Evolutionary conservation across 2,888 invertebrate species (phyloP).

Genomic region (Drosophila anomelani): DNA sequence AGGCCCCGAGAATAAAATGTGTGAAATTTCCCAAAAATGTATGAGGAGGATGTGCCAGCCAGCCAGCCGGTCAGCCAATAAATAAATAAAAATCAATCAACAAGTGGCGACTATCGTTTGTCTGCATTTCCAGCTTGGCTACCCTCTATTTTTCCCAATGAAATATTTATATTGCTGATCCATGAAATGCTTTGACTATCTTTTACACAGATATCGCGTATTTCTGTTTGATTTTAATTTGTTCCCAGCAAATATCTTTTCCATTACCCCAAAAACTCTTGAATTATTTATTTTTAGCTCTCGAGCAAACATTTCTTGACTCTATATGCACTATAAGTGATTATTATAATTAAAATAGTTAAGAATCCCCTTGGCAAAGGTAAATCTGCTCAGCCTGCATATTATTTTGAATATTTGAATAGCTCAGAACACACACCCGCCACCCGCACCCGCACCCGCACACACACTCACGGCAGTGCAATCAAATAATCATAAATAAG

Average conservation of each 20-base stretch:
- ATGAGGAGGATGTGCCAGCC: not conserved
- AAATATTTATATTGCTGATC: not conserved
- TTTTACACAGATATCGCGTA: not conserved
- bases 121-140: not conserved
- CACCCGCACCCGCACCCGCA: conserved; percentile 37
- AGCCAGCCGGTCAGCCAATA: conserved; percentile 17
- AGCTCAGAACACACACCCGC: conserved; percentile 35
- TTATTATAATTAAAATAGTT: conserved; percentile 74
- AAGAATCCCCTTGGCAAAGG: conserved; percentile 16
- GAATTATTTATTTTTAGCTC: not conserved
- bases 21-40: conserved; percentile 25
- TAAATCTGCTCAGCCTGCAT: conserved; percentile 52
- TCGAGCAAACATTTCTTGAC: conserved; percentile 1
- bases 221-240: not conserved
- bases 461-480: conserved; percentile 52
- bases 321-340: conserved; percentile 46
- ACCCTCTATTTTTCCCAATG: not conserved
- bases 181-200: not conserved
- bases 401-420: conserved; percentile 41
- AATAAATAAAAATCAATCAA: conserved; percentile 71
- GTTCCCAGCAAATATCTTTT: not conserved
- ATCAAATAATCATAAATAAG: conserved; percentile 81
- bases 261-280: conserved; percentile 6
- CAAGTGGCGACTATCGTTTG: conserved; percentile 58
- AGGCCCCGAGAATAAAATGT: conserved; percentile 21